Evolutionary conservation across 1,140 invertebrate species (phyloP).

Genomic region (Heliothis subflexa): DNA sequence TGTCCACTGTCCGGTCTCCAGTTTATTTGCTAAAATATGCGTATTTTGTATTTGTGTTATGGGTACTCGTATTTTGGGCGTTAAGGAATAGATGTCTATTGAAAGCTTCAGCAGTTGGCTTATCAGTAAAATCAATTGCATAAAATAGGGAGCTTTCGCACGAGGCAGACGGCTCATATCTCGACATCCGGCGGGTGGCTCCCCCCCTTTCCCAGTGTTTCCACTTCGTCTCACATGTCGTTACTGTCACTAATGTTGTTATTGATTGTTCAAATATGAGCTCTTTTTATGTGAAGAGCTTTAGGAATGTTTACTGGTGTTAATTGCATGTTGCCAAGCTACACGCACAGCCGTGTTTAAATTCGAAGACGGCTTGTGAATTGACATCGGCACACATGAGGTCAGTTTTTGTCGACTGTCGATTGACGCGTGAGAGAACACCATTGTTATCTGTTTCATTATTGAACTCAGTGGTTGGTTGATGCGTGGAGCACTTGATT

Average conservation of each 20-base stretch:
- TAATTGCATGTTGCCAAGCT: neutral
- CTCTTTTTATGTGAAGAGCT: neutral
- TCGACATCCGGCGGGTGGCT: conserved; percentile 69
- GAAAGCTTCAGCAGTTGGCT: conserved; percentile 22
- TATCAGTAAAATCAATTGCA: conserved; percentile 41
- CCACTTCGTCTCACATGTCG: conserved; percentile 60
- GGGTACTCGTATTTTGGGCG: neutral
- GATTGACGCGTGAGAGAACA: conserved; percentile 10
- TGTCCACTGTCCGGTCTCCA: conserved; percentile 3
- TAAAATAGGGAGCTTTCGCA: conserved; percentile 65
- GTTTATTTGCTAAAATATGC: conserved; percentile 13
- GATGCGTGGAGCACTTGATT: conserved; percentile 38
- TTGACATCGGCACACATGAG: neutral
- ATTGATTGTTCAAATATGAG: conserved; percentile 30
- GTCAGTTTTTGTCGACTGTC: conserved; percentile 25
- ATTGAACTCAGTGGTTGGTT: conserved; percentile 15
- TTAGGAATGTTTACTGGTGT: neutral
- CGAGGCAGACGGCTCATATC: conserved; percentile 65
- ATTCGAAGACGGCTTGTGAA: conserved; percentile 2
- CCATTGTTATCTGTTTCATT: conserved; percentile 24
- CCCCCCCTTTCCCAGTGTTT: conserved; percentile 61
- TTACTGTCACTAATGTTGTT: conserved; percentile 23
- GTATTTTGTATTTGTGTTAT: neutral
- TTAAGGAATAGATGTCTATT: neutral
- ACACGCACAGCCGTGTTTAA: conserved; percentile 8